Conservation (phyloP, 2,888 invertebrate genomes). For the Zele albiditarsus region DNA sequence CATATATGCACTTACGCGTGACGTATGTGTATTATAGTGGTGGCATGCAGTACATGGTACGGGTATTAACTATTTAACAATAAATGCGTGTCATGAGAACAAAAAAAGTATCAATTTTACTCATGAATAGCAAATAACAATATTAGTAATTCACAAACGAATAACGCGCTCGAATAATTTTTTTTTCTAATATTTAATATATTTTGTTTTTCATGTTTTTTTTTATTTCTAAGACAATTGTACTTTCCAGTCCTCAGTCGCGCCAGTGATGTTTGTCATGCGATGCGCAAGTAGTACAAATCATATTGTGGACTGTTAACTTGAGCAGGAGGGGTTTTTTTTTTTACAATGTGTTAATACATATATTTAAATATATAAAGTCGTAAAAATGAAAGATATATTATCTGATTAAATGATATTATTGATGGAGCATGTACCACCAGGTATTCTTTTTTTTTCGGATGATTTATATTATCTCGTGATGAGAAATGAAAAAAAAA, state of each 20-base stretch:
- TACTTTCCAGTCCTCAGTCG: background rate
- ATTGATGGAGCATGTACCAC: background rate
- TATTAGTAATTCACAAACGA: too few species aligned
- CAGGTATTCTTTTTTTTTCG: background rate
- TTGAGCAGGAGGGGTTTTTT: background rate
- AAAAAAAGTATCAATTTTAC: background rate
- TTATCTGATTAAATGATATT: background rate
- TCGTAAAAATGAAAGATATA: background rate
- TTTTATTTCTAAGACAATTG: background rate
- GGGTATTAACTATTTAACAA: constrained; percentile 7
- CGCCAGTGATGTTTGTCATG: background rate
- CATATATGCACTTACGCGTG: background rate
- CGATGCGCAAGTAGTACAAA: constrained; percentile 3
- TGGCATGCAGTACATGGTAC: background rate
- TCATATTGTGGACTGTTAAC: background rate
- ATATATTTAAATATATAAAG: background rate
- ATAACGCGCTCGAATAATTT: background rate
- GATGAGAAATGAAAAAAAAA: background rate
- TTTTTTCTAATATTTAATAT: background rate
- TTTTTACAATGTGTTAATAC: background rate
- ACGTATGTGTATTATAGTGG: background rate
- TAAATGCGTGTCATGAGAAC: background rate
- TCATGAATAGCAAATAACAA: background rate
- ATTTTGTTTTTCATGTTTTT: background rate
- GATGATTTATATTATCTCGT: background rate